Evolutionary conservation across 2,113 vertebrate genomes (phyloP).

Genomic region (Oreotrochilus melanogaster): DNA sequence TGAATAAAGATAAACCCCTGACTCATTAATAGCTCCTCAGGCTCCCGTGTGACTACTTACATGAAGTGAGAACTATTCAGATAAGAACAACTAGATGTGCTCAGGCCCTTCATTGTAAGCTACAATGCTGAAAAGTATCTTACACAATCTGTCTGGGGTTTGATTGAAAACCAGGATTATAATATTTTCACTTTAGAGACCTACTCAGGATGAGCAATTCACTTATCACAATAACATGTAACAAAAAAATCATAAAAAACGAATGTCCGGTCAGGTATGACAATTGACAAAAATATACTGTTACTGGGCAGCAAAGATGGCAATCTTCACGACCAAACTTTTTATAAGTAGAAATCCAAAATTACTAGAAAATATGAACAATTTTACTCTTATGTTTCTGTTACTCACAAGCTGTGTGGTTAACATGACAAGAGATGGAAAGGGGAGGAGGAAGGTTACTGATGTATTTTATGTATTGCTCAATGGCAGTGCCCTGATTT

Average conservation of each 20-base stretch:
- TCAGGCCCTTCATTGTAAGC: background rate
- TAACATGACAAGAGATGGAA: background rate
- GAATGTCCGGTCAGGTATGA: accelerated
- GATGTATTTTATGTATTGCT: background rate
- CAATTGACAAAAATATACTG: background rate
- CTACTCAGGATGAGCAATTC: background rate
- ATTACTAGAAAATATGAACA: background rate
- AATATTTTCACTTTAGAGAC: background rate
- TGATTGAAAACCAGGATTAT: background rate
- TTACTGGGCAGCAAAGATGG: background rate
- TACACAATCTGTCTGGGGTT: background rate
- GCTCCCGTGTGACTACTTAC: background rate
- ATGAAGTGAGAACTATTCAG: background rate
- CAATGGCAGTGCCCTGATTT: background rate
- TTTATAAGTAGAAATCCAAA: background rate
- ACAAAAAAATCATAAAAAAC: background rate
- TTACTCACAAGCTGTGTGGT: background rate
- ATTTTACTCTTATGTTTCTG: background rate
- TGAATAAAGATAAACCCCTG: background rate
- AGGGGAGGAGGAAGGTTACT: background rate
- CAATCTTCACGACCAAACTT: background rate
- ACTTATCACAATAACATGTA: background rate
- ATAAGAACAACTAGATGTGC: background rate
- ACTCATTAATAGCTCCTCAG: background rate
- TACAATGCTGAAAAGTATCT: background rate